Percentiles rank a stretch among this genome's conserved stretches.
These are phyloP conservation scores for Disparrhopalites patrizii DNA, from an alignment of 2,888 invertebrate genomes.

Conservation along the genomic window DNA sequence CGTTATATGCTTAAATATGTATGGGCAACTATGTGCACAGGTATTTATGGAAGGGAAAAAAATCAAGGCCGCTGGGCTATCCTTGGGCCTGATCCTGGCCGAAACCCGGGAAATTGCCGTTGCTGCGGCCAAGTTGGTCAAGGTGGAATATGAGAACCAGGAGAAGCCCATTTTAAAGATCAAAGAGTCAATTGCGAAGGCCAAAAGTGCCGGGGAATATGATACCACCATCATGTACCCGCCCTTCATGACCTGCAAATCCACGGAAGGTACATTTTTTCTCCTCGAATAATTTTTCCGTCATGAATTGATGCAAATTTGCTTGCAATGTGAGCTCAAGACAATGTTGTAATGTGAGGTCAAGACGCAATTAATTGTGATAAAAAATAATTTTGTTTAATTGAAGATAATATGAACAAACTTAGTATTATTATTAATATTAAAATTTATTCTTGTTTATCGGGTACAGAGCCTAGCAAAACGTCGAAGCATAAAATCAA, in stretches of 20 bases:
- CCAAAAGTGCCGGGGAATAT: slow-evolving; percentile 31
- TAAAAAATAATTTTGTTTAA: neutral
- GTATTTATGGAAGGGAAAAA: slow-evolving; percentile 50
- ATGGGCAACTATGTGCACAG: too few relatives aligned
- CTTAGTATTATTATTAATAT: too few relatives aligned
- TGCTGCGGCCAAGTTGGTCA: slow-evolving; percentile 50
- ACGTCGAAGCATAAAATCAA: slow-evolving; percentile 52
- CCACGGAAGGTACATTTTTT: slow-evolving; percentile 5
- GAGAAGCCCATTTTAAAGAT: slow-evolving; percentile 50
- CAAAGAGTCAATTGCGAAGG: slow-evolving; percentile 49
- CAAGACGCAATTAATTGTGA: too few relatives aligned
- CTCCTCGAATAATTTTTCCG: too few relatives aligned
- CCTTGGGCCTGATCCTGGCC: slow-evolving; percentile 52
- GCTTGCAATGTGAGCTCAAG: too few relatives aligned
- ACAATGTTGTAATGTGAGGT: too few relatives aligned
- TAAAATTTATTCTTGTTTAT: too few relatives aligned
- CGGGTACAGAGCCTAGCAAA: neutral
- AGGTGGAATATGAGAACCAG: slow-evolving; percentile 51
- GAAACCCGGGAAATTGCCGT: slow-evolving; percentile 49
- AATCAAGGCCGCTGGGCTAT: slow-evolving; percentile 51
- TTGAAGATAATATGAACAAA: neutral
- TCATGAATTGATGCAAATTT: too few relatives aligned
- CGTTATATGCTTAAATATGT: too few relatives aligned
- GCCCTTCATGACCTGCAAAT: neutral
- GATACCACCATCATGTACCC: slow-evolving; percentile 1